Base-by-base conservation (phyloP, 2,888 invertebrate genomes). In the Eretmocerus hayati region DNA sequence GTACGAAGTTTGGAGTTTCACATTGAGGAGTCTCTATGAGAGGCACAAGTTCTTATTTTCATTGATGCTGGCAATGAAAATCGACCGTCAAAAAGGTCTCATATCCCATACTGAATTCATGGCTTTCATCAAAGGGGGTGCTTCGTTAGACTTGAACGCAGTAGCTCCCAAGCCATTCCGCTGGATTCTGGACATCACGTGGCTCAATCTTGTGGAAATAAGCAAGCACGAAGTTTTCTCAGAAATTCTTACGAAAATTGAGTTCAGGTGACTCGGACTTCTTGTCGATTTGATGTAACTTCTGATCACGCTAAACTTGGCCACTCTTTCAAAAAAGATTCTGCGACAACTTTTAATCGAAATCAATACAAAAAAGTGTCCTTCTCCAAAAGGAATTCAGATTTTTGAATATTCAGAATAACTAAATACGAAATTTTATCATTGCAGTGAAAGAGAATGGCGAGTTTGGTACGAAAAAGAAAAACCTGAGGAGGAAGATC, bases 131-230 rank as follows among this genome's bases (percentile, higher is more conserved):
- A 96, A 96, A 75, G 95, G 94, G 30, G 95, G 95, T 1, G 95
- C 95, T 9, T 93, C 94, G 0, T 72, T 95, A 50, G 94, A 95
- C 70, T 74, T 95, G 45, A 93, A 94, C 71, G 91, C 92, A 3
- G 94, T 94, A 0, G 77, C 83, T 2, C 90, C 92, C 0, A 95
- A 95, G 72, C 94, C 94, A 1, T 92, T 91, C 64, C 82, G 83
- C 60, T 96, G 95, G 95, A 91, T 96, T 61, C 75, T 93, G 45
- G 95, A 95, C 63, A 90, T 94, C 55, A 93, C 94, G 0, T 96
- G 95, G 95, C 72, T 95, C 32, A 96, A 96, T 75, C 76, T 95
- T 55, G 94, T 95, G 1, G 93, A 93, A 72, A 88, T 96, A 18
- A 90, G 87, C 65, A 90, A 89, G 67, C 71, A 95, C 46, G 77